Base-by-base conservation (phyloP, 2,797 vertebrate species). In the Xenopus petersii region DNA sequence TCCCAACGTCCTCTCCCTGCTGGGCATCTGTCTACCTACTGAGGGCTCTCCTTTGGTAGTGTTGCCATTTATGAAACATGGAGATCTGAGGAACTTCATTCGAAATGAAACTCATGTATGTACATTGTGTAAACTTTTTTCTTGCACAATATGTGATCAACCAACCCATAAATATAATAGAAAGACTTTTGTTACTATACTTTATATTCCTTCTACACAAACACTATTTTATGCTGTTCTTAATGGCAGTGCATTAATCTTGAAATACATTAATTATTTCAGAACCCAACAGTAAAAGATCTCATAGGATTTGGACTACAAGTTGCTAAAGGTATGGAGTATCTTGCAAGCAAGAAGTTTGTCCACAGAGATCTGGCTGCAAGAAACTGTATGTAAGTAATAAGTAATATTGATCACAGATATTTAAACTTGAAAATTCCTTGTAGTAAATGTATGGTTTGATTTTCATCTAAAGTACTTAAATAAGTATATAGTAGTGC, bases 221-320 rank as follows among this genome's bases (percentile, higher is more conserved):
- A 51, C 49, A 51, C 11, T 51, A 51, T 51, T 51, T 51, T 13
- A 15, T 51, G 49, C 10, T 4, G 10, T 51, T 15, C 47, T 2
- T 49, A 49, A 12, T 12, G 12, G 47, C 47, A 49, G 12, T 49
- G 12, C 15, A 56, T 15, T 17, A 1, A 56, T 56, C 15, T 1
- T 15, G 15, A 56, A 15, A 16, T 56, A 12, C 36, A 6, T 42
- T 42, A 42, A 4, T 7, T 42, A 42, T 89, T 82, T 55, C 88
- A 99, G 98, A 99, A 96, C 81, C 98, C 98, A 66, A 99, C 98
- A 2, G 98, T 99, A 66, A 99, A 99, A 88, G 98, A 99, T 86
- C 93, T 99, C 84, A 99, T 99, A 93, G 96, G 96, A 81, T 99
- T 99, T 75, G 98, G 97, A 67, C 94, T 99, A 81, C 97, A 99